A percentile compares a stretch with the other conserved stretches of the same genome.
These are phyloP conservation scores for Hippoglossus hippoglossus DNA, from an alignment of 2,797 vertebrate genomes.

Conservation along the genomic window DNA sequence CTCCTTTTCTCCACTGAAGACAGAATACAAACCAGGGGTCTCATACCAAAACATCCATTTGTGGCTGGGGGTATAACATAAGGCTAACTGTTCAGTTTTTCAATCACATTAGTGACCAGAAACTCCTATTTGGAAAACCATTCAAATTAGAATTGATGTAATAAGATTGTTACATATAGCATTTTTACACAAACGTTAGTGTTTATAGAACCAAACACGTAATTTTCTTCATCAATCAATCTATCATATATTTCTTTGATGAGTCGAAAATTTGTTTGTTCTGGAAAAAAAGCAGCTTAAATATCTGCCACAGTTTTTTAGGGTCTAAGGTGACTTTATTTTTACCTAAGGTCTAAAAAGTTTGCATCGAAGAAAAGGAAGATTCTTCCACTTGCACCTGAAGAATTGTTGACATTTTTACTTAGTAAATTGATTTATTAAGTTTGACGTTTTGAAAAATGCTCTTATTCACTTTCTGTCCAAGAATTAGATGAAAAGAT, in stretches of 20 bases:
- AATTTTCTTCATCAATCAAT: neutral
- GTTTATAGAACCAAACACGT: neutral
- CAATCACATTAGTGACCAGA: neutral
- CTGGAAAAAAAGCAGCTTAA: neutral
- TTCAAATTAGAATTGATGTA: too few relatives aligned
- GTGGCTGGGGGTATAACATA: neutral
- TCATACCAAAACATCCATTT: slow-evolving; percentile 46
- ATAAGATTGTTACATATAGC: neutral
- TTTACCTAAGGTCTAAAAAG: neutral
- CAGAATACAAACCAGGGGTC: slow-evolving; percentile 43
- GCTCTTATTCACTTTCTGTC: neutral
- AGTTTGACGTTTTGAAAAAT: neutral
- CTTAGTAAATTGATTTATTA: neutral
- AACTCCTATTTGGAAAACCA: neutral
- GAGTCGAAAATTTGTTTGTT: neutral
- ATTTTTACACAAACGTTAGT: too few relatives aligned
- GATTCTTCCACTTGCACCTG: too few relatives aligned
- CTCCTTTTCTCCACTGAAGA: slow-evolving; percentile 59
- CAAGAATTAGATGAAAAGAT: too few relatives aligned
- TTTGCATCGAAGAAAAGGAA: neutral
- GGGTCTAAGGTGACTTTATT: neutral
- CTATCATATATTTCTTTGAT: neutral
- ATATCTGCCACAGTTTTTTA: neutral
- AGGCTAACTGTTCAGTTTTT: neutral
- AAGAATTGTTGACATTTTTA: neutral